Percentiles rank a stretch among this genome's conserved stretches.
These are phyloP conservation scores for Triplophysa bombifrons DNA, from an alignment of 2,797 vertebrate genomes.

Conservation along the genomic window DNA sequence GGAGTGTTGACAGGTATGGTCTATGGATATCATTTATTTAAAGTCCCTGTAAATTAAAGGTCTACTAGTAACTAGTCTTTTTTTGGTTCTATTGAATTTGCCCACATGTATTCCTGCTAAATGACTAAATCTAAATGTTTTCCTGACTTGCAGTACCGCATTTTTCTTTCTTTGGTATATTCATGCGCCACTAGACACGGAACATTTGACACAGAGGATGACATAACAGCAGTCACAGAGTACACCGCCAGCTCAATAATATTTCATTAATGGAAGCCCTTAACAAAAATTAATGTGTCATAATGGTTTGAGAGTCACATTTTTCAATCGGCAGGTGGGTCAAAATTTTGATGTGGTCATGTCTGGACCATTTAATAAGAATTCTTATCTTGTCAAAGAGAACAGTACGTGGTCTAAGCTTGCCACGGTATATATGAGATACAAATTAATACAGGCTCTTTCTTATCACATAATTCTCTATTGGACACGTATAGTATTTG, in stretches of 20 bases:
- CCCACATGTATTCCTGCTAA: neutral
- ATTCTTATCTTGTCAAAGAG: constrained; percentile 52
- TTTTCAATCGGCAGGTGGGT: constrained; percentile 55
- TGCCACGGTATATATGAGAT: constrained; percentile 34
- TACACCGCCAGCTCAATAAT: constrained; percentile 25
- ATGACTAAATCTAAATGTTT: too few species aligned
- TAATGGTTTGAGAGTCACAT: constrained; percentile 37
- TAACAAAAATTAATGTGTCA: constrained; percentile 41
- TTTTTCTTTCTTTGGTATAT: neutral
- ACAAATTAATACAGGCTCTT: constrained; percentile 56
- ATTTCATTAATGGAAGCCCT: constrained; percentile 24
- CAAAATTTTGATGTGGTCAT: constrained; percentile 45
- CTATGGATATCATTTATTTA: too few species aligned
- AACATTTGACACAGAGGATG: neutral
- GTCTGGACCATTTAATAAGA: constrained; percentile 52
- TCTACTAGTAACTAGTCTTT: too few species aligned
- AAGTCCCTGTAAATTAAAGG: too few species aligned
- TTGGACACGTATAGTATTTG: constrained; percentile 46
- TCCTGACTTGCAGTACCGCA: neutral
- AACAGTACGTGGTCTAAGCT: constrained; percentile 37
- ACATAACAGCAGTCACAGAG: neutral
- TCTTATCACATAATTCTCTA: constrained; percentile 56
- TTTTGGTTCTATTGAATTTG: neutral
- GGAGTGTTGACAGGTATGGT: too few species aligned
- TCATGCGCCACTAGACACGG: neutral